Percentiles rank a stretch among this genome's conserved stretches.
Conservation (phyloP, 64 coral and sea anemone species). For the Astreopora myriophthalma region DNA sequence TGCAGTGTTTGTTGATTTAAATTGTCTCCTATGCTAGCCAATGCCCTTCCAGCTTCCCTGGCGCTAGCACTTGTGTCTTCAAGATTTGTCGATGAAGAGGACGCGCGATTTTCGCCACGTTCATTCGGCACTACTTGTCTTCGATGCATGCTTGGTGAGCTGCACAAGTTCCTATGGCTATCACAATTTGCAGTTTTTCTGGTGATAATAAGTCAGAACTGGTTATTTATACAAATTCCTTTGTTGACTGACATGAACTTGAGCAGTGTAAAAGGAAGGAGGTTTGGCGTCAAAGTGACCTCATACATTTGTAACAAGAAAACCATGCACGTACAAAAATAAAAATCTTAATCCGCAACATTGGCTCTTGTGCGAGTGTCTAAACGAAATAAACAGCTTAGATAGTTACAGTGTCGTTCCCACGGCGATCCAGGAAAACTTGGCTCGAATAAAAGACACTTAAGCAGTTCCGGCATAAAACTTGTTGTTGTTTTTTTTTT, state of each 20-base stretch:
- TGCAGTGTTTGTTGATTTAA: background rate
- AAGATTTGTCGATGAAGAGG: background rate
- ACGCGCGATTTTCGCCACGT: background rate
- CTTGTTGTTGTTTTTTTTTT: too few relatives aligned
- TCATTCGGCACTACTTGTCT: background rate
- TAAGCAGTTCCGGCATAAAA: background rate
- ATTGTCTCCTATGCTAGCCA: conserved; percentile 34
- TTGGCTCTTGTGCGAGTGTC: background rate
- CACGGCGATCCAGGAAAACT: background rate
- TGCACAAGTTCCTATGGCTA: background rate
- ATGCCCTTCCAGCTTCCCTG: conserved; percentile 1
- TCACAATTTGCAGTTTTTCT: background rate
- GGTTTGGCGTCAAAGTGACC: background rate
- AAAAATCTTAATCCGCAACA: background rate
- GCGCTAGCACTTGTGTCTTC: background rate
- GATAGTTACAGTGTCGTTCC: background rate
- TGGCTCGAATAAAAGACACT: background rate
- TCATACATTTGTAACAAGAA: background rate
- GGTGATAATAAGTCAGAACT: background rate
- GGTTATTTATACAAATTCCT: background rate
- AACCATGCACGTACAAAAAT: background rate
- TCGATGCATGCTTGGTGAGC: background rate
- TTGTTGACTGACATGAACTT: background rate
- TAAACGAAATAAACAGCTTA: conserved; percentile 8
- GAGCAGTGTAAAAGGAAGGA: background rate